Conservation (phyloP, 2,797 vertebrate genomes). For the Gallinago nigripennis region DNA sequence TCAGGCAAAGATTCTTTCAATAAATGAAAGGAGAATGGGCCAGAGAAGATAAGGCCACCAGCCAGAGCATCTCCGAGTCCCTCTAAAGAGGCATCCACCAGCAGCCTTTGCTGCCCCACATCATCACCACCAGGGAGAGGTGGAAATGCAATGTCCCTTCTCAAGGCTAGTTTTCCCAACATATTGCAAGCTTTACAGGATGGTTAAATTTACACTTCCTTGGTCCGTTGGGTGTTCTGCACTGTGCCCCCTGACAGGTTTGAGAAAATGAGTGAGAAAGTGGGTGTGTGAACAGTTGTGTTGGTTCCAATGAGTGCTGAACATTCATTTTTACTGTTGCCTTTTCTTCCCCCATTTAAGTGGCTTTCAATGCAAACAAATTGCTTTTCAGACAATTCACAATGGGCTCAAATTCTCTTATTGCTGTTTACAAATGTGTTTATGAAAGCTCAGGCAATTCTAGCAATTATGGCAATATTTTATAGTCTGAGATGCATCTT, state of each 20-base stretch:
- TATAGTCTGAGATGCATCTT: conserved; percentile 66
- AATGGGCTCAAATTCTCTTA: conserved; percentile 64
- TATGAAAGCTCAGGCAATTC: conserved; percentile 69
- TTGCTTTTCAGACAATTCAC: conserved; percentile 64
- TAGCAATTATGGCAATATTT: conserved; percentile 61
- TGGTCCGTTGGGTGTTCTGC: conserved; percentile 3
- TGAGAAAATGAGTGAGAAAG: conserved; percentile 1
- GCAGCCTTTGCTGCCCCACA: neutral
- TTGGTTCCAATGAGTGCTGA: conserved; percentile 29
- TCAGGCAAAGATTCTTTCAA: neutral
- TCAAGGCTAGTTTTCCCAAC: neutral
- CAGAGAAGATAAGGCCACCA: neutral
- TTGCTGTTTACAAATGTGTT: conserved; percentile 74
- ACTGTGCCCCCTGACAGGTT: neutral
- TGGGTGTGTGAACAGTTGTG: neutral
- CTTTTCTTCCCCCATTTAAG: conserved; percentile 25
- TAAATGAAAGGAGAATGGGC: neutral
- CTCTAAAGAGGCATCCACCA: neutral
- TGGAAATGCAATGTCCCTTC: neutral
- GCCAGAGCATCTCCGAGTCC: neutral
- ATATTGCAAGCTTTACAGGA: neutral
- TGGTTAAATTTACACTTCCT: neutral
- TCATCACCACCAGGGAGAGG: neutral
- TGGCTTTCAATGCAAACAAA: conserved; percentile 49
- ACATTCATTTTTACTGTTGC: conserved; percentile 48